Percentiles rank a stretch among this genome's conserved stretches.
These are phyloP conservation scores for Temnothorax longispinosus DNA, from an alignment of 1,140 invertebrate genomes.

Conservation along the genomic window DNA sequence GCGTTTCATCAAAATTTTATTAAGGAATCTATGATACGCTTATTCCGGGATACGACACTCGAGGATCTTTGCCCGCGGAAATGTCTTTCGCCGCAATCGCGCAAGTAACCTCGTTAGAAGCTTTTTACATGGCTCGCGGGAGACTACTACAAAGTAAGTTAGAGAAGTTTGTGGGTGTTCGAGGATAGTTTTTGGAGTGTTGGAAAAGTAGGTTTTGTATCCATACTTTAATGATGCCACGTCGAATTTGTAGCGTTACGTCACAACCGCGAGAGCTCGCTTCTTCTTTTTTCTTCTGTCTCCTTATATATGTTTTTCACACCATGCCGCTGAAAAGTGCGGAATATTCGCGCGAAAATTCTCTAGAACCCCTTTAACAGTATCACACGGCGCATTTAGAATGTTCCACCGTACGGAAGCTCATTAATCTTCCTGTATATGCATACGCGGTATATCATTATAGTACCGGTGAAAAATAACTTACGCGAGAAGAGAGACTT, in stretches of 20 bases:
- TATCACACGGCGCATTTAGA: constrained; percentile 22
- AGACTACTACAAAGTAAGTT: constrained; percentile 28
- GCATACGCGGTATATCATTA: constrained; percentile 4
- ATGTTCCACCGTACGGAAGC: not conserved
- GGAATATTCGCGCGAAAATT: constrained; percentile 8
- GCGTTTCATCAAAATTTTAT: not conserved
- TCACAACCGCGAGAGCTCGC: not conserved
- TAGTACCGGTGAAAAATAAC: not conserved
- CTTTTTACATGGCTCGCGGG: not conserved
- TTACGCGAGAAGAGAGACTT: not conserved
- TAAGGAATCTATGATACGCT: not conserved
- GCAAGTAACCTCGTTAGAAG: constrained; percentile 20
- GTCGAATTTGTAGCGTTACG: constrained; percentile 20
- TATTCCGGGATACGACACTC: not conserved
- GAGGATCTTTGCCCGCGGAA: not conserved
- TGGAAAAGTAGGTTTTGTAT: constrained; percentile 21
- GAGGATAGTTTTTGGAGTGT: constrained; percentile 13
- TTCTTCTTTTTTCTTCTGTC: not conserved
- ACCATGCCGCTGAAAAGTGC: not conserved
- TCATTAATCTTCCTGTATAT: constrained; percentile 42
- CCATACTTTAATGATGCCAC: constrained; percentile 26
- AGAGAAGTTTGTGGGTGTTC: constrained; percentile 31
- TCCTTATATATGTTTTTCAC: constrained; percentile 8
- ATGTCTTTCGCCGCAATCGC: not conserved
- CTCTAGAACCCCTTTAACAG: constrained; percentile 13